Conservation (phyloP, 2,113 vertebrate species). For the Oceanodroma tethys region DNA sequence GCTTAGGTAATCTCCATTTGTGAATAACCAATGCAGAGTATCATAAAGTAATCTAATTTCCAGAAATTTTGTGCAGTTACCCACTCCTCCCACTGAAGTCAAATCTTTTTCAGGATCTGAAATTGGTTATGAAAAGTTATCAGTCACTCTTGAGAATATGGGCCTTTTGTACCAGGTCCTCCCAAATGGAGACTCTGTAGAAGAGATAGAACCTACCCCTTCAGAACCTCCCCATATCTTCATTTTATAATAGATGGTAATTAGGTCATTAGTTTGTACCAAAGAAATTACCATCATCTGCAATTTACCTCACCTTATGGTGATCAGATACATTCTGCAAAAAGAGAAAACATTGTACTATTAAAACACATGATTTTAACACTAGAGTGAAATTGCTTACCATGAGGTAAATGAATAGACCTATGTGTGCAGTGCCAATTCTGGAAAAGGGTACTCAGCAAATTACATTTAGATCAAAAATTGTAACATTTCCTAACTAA, state of each 20-base stretch:
- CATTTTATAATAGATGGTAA: not conserved
- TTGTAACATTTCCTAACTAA: not conserved
- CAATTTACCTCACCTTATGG: not conserved
- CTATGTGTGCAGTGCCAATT: not conserved
- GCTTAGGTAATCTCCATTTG: not conserved
- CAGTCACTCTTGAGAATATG: not conserved
- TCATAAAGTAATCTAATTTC: not conserved
- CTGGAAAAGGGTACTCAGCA: not conserved
- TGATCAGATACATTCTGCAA: not conserved
- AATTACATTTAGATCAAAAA: not conserved
- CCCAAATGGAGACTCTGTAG: not conserved
- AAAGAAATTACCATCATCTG: not conserved
- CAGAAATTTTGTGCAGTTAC: not conserved
- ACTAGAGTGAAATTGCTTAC: not conserved
- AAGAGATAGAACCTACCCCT: not conserved
- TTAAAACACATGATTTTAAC: not conserved
- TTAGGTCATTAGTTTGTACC: not conserved
- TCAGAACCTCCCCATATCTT: not conserved
- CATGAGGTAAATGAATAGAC: not conserved
- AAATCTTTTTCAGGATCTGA: not conserved
- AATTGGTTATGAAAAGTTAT: not conserved
- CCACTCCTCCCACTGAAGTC: not conserved
- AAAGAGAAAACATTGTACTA: not conserved
- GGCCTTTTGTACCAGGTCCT: not conserved
- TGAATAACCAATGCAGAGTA: not conserved